Conservation (phyloP, 2,888 invertebrate species). For the Ceraclea dissimilis region DNA sequence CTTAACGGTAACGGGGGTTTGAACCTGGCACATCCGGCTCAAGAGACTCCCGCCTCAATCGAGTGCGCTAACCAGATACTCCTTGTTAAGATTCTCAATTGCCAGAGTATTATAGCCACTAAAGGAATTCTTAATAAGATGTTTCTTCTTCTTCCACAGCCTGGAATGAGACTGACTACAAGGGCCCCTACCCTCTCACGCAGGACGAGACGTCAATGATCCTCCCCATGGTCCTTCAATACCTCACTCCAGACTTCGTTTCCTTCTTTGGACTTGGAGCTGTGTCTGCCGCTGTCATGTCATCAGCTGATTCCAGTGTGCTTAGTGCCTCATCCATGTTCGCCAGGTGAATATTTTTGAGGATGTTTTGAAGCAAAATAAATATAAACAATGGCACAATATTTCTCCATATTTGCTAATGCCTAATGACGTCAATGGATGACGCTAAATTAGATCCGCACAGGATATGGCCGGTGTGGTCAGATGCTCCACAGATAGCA, state of each 20-base stretch:
- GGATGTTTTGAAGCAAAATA: not conserved
- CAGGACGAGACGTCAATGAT: slow-evolving; percentile 85
- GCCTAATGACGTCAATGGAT: no score
- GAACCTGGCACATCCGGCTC: no score
- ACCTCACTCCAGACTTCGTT: slow-evolving; percentile 90
- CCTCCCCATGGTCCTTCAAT: slow-evolving; percentile 93
- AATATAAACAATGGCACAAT: no score
- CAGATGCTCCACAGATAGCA: no score
- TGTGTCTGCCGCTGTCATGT: slow-evolving; percentile 99
- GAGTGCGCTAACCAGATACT: no score
- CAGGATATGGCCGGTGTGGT: no score
- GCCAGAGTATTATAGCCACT: no score
- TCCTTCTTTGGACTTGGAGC: slow-evolving; percentile 98
- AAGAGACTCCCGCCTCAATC: no score
- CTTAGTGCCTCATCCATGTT: slow-evolving; percentile 98
- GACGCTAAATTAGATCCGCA: no score
- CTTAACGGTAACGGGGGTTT: no score
- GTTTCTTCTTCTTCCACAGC: slow-evolving; percentile 46
- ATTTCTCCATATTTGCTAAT: not conserved
- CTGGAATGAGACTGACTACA: slow-evolving; percentile 91
- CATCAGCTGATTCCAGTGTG: slow-evolving; percentile 97
- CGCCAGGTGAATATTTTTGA: slow-evolving; percentile 51
- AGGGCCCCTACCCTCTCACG: slow-evolving; percentile 65
- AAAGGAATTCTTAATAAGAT: no score
- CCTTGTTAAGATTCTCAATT: no score